Base-by-base conservation (phyloP, 2,888 invertebrate genomes). In the Trissolcus japonicus region DNA sequence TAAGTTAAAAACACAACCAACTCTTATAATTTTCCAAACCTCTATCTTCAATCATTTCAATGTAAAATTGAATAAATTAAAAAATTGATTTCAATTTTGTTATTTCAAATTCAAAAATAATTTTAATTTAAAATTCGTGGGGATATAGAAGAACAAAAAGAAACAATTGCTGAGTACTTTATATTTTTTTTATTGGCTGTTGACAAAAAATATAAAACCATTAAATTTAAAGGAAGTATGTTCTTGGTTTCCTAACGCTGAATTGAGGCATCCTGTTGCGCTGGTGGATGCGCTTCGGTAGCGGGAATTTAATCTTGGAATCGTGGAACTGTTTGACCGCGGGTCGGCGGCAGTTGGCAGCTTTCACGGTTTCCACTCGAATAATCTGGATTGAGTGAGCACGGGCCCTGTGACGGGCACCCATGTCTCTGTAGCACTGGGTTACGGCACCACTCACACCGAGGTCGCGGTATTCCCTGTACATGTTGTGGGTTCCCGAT, bases 401-500 rank as follows among this genome's bases (percentile, higher is more conserved):
- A 80, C 99, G 93, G 35, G 99, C 99, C 88, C 99, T 94, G 91
- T 99, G 99, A 98, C 83, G 78, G 67, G 99, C 98, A 80, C 93
- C 94, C 86, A 86, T 86, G 89, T 99, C 99, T 69, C 98, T 93
- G 91, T 99, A 99, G 90, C 98, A 98, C 90, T 97, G 96, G 13
- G 99, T 99, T 68, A 99, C 98, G 72, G 98, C 99, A 73, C 96
- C 97, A 65, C 97, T 96, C 6, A 98, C 96, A 74, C 96, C 95
- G 84, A 98, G 91, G 90, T 99, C 99, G 83, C 99, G 94, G 92
- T 99, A 99, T 90, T 99, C 99, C 81, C 98, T 93, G 94, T 99
- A 99, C 99, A 99, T 99, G 92, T 99, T 99, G 92, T 99, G 99
- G 72, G 98, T 98, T 71, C 99, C 99, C 9, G 98, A 98, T 76